Evolutionary conservation across 2,113 vertebrate genomes (phyloP).

Genomic region (Meriones unguiculatus): DNA sequence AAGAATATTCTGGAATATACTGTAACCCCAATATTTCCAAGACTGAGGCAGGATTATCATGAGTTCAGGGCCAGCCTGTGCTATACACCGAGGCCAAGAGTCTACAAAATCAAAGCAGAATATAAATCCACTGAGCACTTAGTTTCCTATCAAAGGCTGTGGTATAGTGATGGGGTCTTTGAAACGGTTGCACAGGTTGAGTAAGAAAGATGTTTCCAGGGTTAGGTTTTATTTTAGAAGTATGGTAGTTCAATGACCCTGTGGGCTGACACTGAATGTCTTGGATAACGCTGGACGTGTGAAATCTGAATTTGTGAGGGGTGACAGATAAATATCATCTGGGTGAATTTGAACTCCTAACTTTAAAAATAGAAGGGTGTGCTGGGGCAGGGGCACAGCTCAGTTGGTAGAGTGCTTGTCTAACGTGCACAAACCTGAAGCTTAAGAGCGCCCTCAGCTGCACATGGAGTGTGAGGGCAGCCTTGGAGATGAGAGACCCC

Average conservation of each 20-base stretch:
- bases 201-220: neutral
- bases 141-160: neutral
- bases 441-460: neutral
- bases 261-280: neutral
- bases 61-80: neutral
- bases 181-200: too few relatives aligned
- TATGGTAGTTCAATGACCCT: neutral
- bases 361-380: neutral
- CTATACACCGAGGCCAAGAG: neutral
- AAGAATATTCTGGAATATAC: neutral
- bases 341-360: neutral
- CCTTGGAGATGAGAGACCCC: neutral
- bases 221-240: constrained; percentile 24
- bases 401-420: neutral
- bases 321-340: neutral
- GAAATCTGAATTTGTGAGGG: neutral
- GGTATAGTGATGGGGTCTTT: neutral
- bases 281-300: neutral
- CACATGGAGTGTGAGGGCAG: neutral
- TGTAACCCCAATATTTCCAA: neutral
- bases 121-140: neutral
- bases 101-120: neutral
- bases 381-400: rapidly evolving
- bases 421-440: neutral
- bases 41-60: neutral